Base-by-base conservation (phyloP, 2,888 invertebrate genomes). In the Augochlorella aurata region DNA sequence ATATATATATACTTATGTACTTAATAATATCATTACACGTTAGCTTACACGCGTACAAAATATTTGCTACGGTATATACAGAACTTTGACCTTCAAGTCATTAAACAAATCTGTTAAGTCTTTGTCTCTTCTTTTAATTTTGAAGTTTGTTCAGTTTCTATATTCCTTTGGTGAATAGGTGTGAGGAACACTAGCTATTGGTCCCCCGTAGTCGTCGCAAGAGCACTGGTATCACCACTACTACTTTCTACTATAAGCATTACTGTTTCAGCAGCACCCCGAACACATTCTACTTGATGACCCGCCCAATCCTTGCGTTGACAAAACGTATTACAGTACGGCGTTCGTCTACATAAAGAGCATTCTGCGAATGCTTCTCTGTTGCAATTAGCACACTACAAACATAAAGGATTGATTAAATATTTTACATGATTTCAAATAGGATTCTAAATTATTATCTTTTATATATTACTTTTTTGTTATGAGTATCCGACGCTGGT, bases 291-390 rank as follows among this genome's bases (percentile, higher is more conserved):
- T 82, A 97, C 97, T 93, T 97, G 97, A 94, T 97, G 98, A 58
- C 96, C 95, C 21, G 96, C 96, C 98, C 98, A 98, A 94, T 98
- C 98, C 93, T 97, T 98, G 86, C 97, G 96, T 94, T 98, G 98
- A 93, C 98, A 98, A 94, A 97, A 98, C 4, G 97, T 97, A 10
- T 98, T 97, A 93, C 98, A 98, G 93, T 98, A 98, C 14, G 97
- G 97, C 18, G 97, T 97, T 82, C 97, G 95, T 72, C 97, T 95
- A 91, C 98, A 98, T 61, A 97, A 94, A 0, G 98, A 98, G 93
- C 98, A 98, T 93, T 98, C 97, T 0, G 97, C 97, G 71, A 97
- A 95, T 14, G 98, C 98, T 92, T 97, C 97, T 81, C 98, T 95
- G 93, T 98, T 97, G 92, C 98, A 98, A 93, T 98, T 98, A 72